Conservation (phyloP, 2,888 invertebrate species). For the Cistogaster globosa region DNA sequence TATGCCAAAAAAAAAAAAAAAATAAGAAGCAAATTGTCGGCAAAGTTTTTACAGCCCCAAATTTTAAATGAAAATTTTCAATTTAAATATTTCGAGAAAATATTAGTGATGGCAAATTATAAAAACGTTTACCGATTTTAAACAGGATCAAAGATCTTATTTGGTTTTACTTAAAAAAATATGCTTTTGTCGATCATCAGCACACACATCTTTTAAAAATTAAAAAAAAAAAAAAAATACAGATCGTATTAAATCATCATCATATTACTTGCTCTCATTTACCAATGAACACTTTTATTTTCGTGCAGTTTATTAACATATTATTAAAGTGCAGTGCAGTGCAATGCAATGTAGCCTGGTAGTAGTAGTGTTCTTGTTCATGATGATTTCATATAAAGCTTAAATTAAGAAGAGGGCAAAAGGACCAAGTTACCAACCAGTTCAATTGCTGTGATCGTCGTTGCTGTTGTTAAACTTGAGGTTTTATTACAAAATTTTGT, state of each 20-base stretch:
- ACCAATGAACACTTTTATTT: slow-evolving; percentile 68
- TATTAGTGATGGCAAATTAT: slow-evolving; percentile 55
- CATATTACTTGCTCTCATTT: slow-evolving; percentile 59
- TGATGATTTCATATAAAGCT: slow-evolving; percentile 16
- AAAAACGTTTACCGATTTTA: slow-evolving; percentile 64
- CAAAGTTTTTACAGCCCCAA: slow-evolving; percentile 36
- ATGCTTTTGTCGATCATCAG: slow-evolving; percentile 12
- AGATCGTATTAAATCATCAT: slow-evolving; percentile 47
- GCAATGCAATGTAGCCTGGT: background rate
- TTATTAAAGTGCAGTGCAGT: slow-evolving; percentile 24
- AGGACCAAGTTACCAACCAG: slow-evolving; percentile 59
- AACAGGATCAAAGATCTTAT: slow-evolving; percentile 65
- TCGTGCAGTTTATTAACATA: slow-evolving; percentile 67
- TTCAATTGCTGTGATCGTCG: slow-evolving; percentile 41
- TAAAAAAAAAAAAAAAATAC: background rate
- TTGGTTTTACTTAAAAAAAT: slow-evolving; percentile 54
- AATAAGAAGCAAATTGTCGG: slow-evolving; percentile 41
- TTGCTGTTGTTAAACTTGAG: slow-evolving; percentile 59
- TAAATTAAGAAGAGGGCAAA: slow-evolving; percentile 58
- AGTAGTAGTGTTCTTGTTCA: background rate
- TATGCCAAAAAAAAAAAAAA: background rate
- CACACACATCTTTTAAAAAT: slow-evolving; percentile 25
- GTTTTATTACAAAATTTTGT: slow-evolving; percentile 68
- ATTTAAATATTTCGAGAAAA: slow-evolving; percentile 56
- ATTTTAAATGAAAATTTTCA: slow-evolving; percentile 42